Evolutionary conservation across 1,140 invertebrate genomes (phyloP), one percentile per base, ranked within the genome.

Genomic region (Lineus longissimus): DNA sequence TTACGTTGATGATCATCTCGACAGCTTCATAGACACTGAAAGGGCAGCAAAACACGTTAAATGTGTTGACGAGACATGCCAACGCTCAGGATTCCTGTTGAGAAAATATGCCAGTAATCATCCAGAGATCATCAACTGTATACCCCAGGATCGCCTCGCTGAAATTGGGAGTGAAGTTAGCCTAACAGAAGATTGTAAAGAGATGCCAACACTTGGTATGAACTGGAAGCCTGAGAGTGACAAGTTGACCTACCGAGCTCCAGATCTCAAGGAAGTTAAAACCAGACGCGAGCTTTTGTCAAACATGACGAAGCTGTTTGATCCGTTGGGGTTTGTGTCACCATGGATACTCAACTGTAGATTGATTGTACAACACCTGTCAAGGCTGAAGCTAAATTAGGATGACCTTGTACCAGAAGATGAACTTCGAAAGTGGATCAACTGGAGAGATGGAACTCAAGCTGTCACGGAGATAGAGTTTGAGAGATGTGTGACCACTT

Each of bases 301-400:
- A n/a, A 51, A 51, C 25, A 51, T 51, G 47, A 51, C 47, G 4
- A 51, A 51, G n/a, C 47, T 51, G 4, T 51, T 51, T 51, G 47
- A 51, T n/a, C 47, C 47, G 25, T n/a, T 51, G n/a, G 47, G 47
- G n/a, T 27, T 51, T 4, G 47, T 51, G 25, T 51, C 47, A n/a
- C 47, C 47, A 7, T 51, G 47, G 47, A 51, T 51, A 7, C n/a
- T 51, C 4, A 51, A 51, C n/a, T 51, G 47, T 51, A 6, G 47
- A 7, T 23, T 51, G n/a, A 6, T 51, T 4, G 47, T 27, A 51
- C 47, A 51, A 27, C 4, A 51, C 6, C 47, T 51, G 19, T 7
- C 6, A 6, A 51, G 25, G n/a, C 6, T 51, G 47, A 51, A 51
- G n/a, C 47, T 51, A 4, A 51, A 6, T 7, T 51, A n/a, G 47